phyloP scores from a whole-genome alignment of 2,113 vertebrate species.

The Stigmatopora argus region DNA sequence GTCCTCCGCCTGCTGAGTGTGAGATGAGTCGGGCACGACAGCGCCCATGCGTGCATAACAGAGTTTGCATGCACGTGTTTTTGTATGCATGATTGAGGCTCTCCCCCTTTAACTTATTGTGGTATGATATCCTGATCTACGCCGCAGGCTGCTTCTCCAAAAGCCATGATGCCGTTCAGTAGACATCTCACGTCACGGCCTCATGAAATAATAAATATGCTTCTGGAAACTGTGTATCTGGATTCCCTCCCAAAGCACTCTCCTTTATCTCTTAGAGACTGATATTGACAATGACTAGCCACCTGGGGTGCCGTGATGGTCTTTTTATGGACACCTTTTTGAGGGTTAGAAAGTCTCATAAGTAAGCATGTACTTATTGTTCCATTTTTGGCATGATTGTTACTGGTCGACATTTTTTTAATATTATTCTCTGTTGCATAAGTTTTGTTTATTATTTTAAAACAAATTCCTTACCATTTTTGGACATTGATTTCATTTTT shows the following conservation, averaged over 20 bases:
- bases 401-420: no score
- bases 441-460: no score
- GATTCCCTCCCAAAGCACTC: slow-evolving; percentile 32
- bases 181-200: slow-evolving; percentile 42
- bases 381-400: not conserved
- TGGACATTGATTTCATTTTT: no score
- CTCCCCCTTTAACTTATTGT: slow-evolving; percentile 3
- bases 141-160: slow-evolving; percentile 16
- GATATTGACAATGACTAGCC: slow-evolving; percentile 32
- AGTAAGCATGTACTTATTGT: not conserved
- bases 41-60: slow-evolving; percentile 2
- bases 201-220: slow-evolving; percentile 61
- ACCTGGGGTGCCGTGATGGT: slow-evolving; percentile 32
- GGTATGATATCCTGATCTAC: slow-evolving; percentile 39
- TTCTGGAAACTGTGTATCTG: slow-evolving; percentile 44
- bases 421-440: no score
- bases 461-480: no score
- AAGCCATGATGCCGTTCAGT: slow-evolving; percentile 22
- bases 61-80: slow-evolving; percentile 3
- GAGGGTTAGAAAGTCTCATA: not conserved
- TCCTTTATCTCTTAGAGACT: slow-evolving; percentile 27
- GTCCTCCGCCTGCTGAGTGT: slow-evolving; percentile 22
- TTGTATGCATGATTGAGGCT: not conserved
- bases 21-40: slow-evolving; percentile 10
- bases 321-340: slow-evolving; percentile 1